Base-by-base conservation (phyloP, 1,140 invertebrate genomes). In the Ephestia elutella region DNA sequence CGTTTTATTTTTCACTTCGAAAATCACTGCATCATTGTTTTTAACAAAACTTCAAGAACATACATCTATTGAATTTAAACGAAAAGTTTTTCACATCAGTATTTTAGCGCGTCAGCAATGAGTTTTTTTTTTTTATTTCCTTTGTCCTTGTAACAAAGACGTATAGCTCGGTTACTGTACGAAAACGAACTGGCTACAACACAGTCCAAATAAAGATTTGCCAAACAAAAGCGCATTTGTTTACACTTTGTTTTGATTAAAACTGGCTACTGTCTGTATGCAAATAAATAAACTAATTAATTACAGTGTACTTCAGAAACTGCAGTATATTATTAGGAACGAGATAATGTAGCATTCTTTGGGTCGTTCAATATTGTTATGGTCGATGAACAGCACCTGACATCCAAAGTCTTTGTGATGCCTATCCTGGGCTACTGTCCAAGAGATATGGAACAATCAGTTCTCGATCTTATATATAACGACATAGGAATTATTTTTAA, bases 401-500 rank as follows among this genome's bases (percentile, higher is more conserved):
- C 17, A 44, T 32, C 38, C 49, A 44, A 25, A 32, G 38, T 50
- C 28, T 10, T 32, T 35, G 28, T 21, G 49, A 35, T 30, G 50
- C 48, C 17, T 11, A 57, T 57, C 56, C 18, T 58, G 19, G 75
- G 72, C 75, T 61, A 18, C 44, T 56, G 50, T 68, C 75, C 72
- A 75, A 70, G 60, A 66, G n/a, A 28, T 21, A 50, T 28, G 17
- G 30, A 59, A 35, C 15, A 38, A 20, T 38, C 35, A 20, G 51
- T 15, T 50, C 35, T 25, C 8, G n/a, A 53, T 48, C 49, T 56
- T 28, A 2, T 15, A 32, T 32, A 4, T 32, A 19, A 10, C 19
- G 10, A 9, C 18, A 20, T 20, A 20, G 20, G 19, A 18, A 9
- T 19, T 21, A 20, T 50, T 50, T 50, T 50, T 0, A 49, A 49